phyloP scores from a whole-genome alignment of 1,140 invertebrate species.

The Neodiprion virginianus region DNA sequence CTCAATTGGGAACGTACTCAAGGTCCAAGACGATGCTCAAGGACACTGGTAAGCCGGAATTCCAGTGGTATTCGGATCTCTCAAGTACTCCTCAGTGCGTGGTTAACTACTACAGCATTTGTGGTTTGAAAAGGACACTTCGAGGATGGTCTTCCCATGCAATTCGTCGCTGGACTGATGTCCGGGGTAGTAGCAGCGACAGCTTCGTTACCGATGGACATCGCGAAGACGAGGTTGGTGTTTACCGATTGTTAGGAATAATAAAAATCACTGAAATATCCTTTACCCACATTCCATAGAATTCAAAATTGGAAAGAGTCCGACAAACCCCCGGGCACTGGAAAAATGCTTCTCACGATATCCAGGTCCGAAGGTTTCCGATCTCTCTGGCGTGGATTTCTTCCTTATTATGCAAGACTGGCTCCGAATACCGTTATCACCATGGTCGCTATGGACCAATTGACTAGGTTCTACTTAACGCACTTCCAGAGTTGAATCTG shows the following conservation, averaged over 20 bases:
- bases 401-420: slow-evolving; percentile 90
- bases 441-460: slow-evolving; percentile 94
- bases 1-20: slow-evolving; percentile 77
- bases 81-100: neutral
- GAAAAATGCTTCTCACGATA: slow-evolving; percentile 79
- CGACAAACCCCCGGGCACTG: slow-evolving; percentile 87
- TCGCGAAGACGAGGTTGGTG: slow-evolving; percentile 88
- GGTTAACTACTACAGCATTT: neutral
- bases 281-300: slow-evolving; percentile 61
- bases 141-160: slow-evolving; percentile 71
- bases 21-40: slow-evolving; percentile 71
- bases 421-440: slow-evolving; percentile 97
- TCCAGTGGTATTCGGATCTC: neutral
- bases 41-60: slow-evolving; percentile 49
- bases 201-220: slow-evolving; percentile 95
- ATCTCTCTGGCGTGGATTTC: slow-evolving; percentile 96
- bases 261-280: slow-evolving; percentile 2
- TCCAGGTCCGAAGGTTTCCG: slow-evolving; percentile 89
- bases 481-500: neutral
- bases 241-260: neutral
- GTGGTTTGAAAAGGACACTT: neutral
- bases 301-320: slow-evolving; percentile 93
- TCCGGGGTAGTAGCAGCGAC: slow-evolving; percentile 92
- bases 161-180: slow-evolving; percentile 93
- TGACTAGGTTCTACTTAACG: slow-evolving; percentile 10